phyloP scores from a whole-genome alignment of 2,797 vertebrate species.

The Sebastes trivittatus region DNA sequence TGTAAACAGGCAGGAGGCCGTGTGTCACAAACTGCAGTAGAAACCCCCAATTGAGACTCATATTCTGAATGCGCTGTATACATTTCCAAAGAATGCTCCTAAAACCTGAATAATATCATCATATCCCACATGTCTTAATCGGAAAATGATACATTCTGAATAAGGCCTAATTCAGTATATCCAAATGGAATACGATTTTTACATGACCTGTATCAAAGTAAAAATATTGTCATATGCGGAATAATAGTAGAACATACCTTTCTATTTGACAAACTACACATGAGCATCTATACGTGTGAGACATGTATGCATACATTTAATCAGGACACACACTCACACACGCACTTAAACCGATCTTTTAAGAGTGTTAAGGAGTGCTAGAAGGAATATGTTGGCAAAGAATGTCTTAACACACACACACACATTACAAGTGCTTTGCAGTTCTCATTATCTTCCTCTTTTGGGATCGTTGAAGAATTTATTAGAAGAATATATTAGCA shows the following conservation, averaged over 20 bases:
- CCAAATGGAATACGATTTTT: too few species aligned
- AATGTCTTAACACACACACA: constrained; percentile 1
- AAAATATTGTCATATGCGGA: too few species aligned
- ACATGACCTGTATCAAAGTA: too few species aligned
- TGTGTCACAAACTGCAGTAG: too few species aligned
- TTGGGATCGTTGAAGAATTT: constrained; percentile 32
- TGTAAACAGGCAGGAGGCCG: too few species aligned
- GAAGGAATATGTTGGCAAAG: neutral
- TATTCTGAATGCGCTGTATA: too few species aligned
- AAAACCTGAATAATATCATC: too few species aligned
- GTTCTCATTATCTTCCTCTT: constrained; percentile 32
- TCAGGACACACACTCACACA: neutral
- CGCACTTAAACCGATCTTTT: neutral
- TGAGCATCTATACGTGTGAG: neutral
- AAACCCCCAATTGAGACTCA: too few species aligned
- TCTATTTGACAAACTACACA: neutral
- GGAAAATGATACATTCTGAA: too few species aligned
- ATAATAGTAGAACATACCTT: neutral
- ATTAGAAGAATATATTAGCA: constrained; percentile 28
- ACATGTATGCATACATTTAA: neutral
- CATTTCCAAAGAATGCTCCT: too few species aligned
- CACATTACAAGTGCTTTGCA: neutral
- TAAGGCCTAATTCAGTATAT: too few species aligned
- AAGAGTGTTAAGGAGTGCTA: neutral
- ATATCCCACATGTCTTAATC: too few species aligned